Percentiles rank a stretch among this genome's conserved stretches.
phyloP scores from a whole-genome alignment of 2,888 invertebrate species.

The Phymatocera aterrima region DNA sequence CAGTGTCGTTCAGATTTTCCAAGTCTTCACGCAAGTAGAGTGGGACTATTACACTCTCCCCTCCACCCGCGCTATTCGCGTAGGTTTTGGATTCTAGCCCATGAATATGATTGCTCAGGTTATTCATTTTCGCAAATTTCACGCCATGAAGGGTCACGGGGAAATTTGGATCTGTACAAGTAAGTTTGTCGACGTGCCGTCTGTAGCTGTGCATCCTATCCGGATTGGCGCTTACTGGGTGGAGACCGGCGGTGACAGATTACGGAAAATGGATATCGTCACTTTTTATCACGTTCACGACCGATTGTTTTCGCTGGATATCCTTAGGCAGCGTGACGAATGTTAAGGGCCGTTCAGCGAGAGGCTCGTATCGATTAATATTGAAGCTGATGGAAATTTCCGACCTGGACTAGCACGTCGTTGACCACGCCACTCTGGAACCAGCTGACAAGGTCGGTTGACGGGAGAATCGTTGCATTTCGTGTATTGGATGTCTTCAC shows the following conservation, averaged over 20 bases:
- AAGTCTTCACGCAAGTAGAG: no score
- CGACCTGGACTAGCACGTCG: conserved; percentile 50
- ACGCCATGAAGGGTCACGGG: no score
- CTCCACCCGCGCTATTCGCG: no score
- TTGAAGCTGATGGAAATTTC: conserved; percentile 55
- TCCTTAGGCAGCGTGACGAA: conserved; percentile 50
- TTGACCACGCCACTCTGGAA: conserved; percentile 49
- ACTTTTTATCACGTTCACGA: conserved; percentile 56
- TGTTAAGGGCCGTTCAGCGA: conserved; percentile 51
- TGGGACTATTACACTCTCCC: no score
- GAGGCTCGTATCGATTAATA: conserved; percentile 49
- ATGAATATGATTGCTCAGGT: no score
- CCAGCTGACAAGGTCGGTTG: conserved; percentile 52
- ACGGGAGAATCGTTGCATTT: conserved; percentile 51
- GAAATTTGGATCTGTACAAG: no score
- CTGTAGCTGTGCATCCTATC: conserved; percentile 48
- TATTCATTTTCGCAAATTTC: no score
- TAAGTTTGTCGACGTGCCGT: conserved; percentile 49
- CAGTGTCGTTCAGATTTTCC: no score
- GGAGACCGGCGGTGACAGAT: conserved; percentile 50
- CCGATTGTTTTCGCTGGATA: conserved; percentile 52
- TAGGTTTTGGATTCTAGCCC: no score
- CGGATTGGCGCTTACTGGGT: conserved; percentile 46
- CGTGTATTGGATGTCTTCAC: conserved; percentile 55
- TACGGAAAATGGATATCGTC: conserved; percentile 55